Base-by-base conservation (phyloP, 2,888 invertebrate species). In the Cenopis cana region DNA sequence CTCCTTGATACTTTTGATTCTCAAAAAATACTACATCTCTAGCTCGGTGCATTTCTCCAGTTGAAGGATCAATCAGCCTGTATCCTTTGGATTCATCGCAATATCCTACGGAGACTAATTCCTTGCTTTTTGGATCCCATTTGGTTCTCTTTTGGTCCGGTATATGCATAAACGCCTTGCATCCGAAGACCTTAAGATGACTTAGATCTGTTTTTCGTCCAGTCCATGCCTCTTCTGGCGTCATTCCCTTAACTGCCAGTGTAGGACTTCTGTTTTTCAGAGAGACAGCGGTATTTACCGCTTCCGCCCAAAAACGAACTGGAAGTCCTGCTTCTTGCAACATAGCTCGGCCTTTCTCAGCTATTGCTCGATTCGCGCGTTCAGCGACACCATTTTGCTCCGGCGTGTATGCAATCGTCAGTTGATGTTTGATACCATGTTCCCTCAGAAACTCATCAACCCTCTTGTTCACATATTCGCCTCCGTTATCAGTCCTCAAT, bases 211-310 rank as follows among this genome's bases (percentile, higher is more conserved):
- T 20, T 20, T 52, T 52, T 8, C 11, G 18, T 3, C 52, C n/a
- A n/a, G n/a, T n/a, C n/a, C n/a, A n/a, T n/a, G n/a, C n/a, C n/a
- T 52, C 52, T 52, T 52, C 52, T 20, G 49, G 49, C 17, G 49
- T 50, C 49, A 17, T 50, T 9, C 17, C 17, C 17, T 17, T 50
- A 9, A 50, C 17, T 0, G 49, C 49, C 17, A 50, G n/a, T 5
- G 49, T 50, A 50, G 18, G 49, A 9, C 17, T 17, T 17, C 49
- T n/a, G 8, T 50, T 50, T 50, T 50, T 50, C 49, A 50, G 17
- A 9, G 0, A 50, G 1, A 50, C 17, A 5, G 49, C 18, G 17
- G 3, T n/a, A 8, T 18, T 17, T 9, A 17, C 17, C 4, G 49
- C 49, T 17, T 18, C 49, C 6, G 18, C 49, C 49, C 49, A 50